Evolutionary conservation across 2,797 vertebrate genomes (phyloP), one percentile per base, ranked within the genome.

Genomic region (Phylloscopus collybita): DNA sequence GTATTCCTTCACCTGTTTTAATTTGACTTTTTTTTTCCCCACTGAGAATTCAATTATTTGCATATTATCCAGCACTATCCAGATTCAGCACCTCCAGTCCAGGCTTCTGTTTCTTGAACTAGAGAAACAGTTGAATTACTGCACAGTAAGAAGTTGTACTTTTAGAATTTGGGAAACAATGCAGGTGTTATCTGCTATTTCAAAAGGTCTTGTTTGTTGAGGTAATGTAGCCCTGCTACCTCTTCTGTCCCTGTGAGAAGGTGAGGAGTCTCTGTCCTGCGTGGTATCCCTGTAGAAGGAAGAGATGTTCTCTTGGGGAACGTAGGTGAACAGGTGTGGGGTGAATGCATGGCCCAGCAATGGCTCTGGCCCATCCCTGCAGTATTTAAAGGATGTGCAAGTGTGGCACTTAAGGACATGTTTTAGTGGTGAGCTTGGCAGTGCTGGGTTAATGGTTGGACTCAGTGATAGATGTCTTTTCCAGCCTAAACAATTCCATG

Each of bases 261-360:
- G 0, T 57, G 47, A 44, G 64, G 40, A 88, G 34, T 50, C 32
- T 61, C 38, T 78, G 50, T 23, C 47, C 27, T 32, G 5, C 0
- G 1, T 61, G 16, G 4, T 32, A 8, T 38, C 11, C 11, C 49
- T 4, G 4, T 15, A 78, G 57, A 62, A 66, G 50, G 44, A 32
- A 1, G 72, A 72, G 13, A 17, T 20, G 18, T 40, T 2, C 42
- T 57, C n/a, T 7, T 11, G 34, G 50, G 67, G 54, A 64, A 45
- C 1, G 2, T 3, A 14, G 27, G 21, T 53, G 56, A 61, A 26
- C 1, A 10, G 13, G 4, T 6, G 0, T 40, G 30, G 6, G 22
- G 19, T 0, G 4, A 51, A 56, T n/a, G 54, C 20, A 10, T 61
- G 32, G 47, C 9, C 47, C 73, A 40, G 2, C 8, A 3, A 2